Evolutionary conservation across 2,113 vertebrate genomes (phyloP), one percentile per base, ranked within the genome.

Genomic region (Onychorhynchus coronatus): DNA sequence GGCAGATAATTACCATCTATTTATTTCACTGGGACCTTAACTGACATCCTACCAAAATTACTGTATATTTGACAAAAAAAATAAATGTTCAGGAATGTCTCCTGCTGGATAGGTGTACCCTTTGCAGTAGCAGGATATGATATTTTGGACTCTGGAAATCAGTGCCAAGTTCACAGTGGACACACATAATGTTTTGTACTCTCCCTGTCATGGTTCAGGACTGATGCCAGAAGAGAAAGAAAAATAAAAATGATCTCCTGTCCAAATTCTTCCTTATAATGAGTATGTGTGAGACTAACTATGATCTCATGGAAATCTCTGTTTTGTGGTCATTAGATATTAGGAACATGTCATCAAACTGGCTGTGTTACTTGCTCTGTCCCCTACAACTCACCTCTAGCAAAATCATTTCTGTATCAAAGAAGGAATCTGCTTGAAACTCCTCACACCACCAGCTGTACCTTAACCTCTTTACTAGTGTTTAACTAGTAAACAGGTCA

Each of bases 211-310:
- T 67, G 23, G 33, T 39, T 79, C 58, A 93, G 89, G 84, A 89
- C n/a, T 12, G 7, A 47, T 68, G 76, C 55, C 72, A 91, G 76
- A 91, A 44, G 24, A 79, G 41, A 91, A 79, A 72, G 5, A 4
- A 2, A 7, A 9, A 28, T 27, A 30, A 27, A 70, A 30, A 13
- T 12, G 8, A 80, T 79, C 56, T 91, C n/a, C 46, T 94, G 52
- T 35, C 46, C 72, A 82, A 89, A 85, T 88, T 95, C 74, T 91
- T 96, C 70, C 62, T 86, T 88, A 72, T 94, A 96, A 97, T 94
- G 59, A 93, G 80, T 93, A 96, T 76, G 73, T 93, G 86, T 91
- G 91, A 94, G 90, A 95, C 78, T 83, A 91, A 63, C 74, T 91
- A 61, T 91, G 79, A 87, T 91, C 89, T 94, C 81, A 88, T 79